Evolutionary conservation across 2,113 vertebrate species (phyloP), one percentile per base, ranked within the genome.

Genomic region (Onychorhynchus coronatus): DNA sequence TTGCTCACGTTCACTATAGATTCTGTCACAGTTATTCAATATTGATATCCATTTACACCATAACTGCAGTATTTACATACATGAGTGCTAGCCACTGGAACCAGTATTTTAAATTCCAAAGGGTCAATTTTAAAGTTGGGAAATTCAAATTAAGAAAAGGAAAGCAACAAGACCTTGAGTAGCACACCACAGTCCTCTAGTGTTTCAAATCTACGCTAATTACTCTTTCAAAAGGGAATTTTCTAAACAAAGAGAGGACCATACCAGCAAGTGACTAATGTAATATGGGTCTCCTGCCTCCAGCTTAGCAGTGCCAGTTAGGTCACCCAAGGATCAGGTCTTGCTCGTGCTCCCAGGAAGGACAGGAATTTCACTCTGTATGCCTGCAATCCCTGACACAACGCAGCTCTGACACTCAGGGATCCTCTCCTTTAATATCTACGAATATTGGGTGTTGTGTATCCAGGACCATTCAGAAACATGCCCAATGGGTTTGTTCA

Each of bases 121-220:
- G 66, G 22, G 83, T 94, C 41, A 44, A 59, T 76, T 93, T 95
- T 92, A 91, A 96, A 97, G 30, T 37, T 80, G 55, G 42, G 33
- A 95, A 94, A 91, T 93, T 73, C 71, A 94, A 59, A 85, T 76
- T 65, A 95, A 90, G 28, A 61, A 31, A 59, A 92, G 72, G 27
- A 81, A 89, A 78, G 70, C 74, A 94, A 81, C 11, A 62, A 74
- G 52, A 76, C 37, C 80, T 33, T 56, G 37, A 71, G 44, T 67
- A 93, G 86, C 78, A 88, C 41, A 65, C 50, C 79, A 56, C 49
- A 71, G 35, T 74, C 79, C 61, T 55, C 78, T 67, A 70, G 24
- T 27, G 46, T 81, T 89, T 94, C 73, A 88, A 88, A 94, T 35
- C 44, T 63, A 68, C 1, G 0, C 3, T 86, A 89, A 88, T 33